Evolutionary conservation across 1,140 invertebrate genomes (phyloP).

Genomic region (Zophobas atratus): DNA sequence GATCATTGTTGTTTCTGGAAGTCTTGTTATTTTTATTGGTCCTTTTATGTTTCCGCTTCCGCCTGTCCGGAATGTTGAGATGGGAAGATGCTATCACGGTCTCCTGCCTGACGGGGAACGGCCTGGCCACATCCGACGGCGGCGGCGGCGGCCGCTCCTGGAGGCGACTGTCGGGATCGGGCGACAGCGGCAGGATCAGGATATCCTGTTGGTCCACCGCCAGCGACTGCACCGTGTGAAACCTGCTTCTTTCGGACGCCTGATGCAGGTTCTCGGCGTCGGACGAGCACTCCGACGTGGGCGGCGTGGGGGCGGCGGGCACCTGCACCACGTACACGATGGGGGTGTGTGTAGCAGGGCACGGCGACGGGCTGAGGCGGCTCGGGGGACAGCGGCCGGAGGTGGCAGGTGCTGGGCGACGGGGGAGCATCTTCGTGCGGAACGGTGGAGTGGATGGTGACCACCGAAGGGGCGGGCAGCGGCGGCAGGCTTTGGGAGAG

Average conservation of each 20-base stretch:
- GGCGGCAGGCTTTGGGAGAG: constrained; percentile 85
- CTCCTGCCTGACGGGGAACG: constrained; percentile 57
- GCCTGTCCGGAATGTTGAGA: constrained; percentile 59
- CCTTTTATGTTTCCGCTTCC: constrained; percentile 58
- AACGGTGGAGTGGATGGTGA: constrained; percentile 70
- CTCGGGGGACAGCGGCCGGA: constrained; percentile 68
- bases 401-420: constrained; percentile 67
- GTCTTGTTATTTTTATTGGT: constrained; percentile 59
- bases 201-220: constrained; percentile 59
- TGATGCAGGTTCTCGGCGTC: constrained; percentile 74
- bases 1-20: constrained; percentile 55
- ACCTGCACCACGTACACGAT: constrained; percentile 66
- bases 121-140: neutral
- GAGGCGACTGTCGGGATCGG: constrained; percentile 61
- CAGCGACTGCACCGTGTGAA: constrained; percentile 21
- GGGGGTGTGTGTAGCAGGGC: constrained; percentile 60
- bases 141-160: constrained; percentile 57
- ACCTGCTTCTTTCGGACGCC: constrained; percentile 5
- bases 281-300: constrained; percentile 81
- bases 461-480: constrained; percentile 77
- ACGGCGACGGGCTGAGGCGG: constrained; percentile 58
- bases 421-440: constrained; percentile 58
- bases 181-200: constrained; percentile 64
- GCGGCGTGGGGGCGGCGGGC: constrained; percentile 71
- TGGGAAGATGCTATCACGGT: constrained; percentile 59